Conservation (phyloP, 2,888 invertebrate species). For the Laothoe populi region DNA sequence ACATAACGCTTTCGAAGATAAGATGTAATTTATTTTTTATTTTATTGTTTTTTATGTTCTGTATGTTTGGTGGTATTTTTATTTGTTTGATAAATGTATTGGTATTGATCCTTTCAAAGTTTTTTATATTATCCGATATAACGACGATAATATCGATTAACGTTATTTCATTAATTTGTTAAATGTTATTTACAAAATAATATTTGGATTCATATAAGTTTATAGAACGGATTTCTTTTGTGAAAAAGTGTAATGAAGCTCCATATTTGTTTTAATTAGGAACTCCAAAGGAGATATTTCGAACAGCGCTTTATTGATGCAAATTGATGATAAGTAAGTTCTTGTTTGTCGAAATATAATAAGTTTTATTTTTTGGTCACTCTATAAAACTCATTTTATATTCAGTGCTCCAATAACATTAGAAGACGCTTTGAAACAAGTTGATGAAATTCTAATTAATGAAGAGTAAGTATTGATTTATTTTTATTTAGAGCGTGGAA, state of each 20-base stretch:
- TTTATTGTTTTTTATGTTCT: background rate
- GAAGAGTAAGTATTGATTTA: constrained; percentile 54
- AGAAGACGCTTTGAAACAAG: constrained; percentile 41
- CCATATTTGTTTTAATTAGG: constrained; percentile 13
- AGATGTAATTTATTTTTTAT: constrained; percentile 77
- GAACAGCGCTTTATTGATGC: constrained; percentile 43
- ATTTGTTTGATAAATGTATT: background rate
- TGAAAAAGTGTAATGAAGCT: too few relatives aligned
- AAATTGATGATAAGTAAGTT: constrained; percentile 55
- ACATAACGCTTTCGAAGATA: constrained; percentile 77
- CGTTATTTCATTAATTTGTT: too few relatives aligned
- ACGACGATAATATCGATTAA: too few relatives aligned
- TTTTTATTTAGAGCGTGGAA: constrained; percentile 15
- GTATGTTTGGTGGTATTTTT: background rate
- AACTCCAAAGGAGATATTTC: constrained; percentile 6
- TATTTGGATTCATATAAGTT: too few relatives aligned
- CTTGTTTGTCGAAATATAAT: background rate
- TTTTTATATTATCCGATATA: background rate
- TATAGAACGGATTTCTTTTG: too few relatives aligned
- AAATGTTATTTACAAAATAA: too few relatives aligned
- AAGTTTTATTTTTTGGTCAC: background rate
- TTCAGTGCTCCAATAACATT: constrained; percentile 46
- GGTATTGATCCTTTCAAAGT: too few relatives aligned
- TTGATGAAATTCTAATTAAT: constrained; percentile 39
- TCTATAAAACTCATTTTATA: constrained; percentile 23